Percentiles rank a stretch among this genome's conserved stretches.
Conservation (phyloP, 2,113 vertebrate species). For the Trogon surrucura region DNA sequence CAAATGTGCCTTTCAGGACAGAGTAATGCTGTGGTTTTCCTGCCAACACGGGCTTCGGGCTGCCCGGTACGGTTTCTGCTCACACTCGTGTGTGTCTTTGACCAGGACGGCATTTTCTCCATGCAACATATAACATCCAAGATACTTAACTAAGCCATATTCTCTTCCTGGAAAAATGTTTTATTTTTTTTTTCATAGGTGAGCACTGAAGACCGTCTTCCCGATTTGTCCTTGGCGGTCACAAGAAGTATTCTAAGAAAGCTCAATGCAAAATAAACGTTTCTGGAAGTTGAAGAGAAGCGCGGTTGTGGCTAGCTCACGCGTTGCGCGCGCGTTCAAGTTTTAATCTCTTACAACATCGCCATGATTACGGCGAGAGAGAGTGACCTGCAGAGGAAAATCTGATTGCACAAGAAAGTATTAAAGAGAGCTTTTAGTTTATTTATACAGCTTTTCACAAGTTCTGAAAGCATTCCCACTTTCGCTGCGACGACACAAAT, state of each 20-base stretch:
- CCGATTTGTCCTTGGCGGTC: background rate
- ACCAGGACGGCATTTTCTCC: background rate
- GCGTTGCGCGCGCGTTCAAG: fast-evolving
- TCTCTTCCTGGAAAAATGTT: background rate
- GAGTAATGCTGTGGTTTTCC: background rate
- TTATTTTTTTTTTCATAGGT: background rate
- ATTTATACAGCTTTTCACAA: background rate
- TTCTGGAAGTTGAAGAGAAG: background rate
- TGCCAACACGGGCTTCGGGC: background rate
- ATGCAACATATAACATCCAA: background rate
- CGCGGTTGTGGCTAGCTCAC: background rate
- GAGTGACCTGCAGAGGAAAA: background rate
- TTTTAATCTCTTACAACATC: background rate
- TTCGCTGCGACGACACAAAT: background rate
- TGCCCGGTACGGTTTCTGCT: background rate
- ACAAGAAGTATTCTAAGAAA: background rate
- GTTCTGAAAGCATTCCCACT: background rate
- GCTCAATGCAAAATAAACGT: background rate
- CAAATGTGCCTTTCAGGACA: background rate
- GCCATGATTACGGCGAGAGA: fast-evolving
- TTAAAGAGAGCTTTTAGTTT: background rate
- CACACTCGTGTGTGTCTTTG: background rate
- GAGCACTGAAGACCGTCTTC: background rate
- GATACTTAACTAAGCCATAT: background rate
- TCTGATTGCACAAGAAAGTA: background rate